Evolutionary conservation across 2,113 vertebrate genomes (phyloP), one percentile per base, ranked within the genome.

Genomic region (Pedetes capensis): DNA sequence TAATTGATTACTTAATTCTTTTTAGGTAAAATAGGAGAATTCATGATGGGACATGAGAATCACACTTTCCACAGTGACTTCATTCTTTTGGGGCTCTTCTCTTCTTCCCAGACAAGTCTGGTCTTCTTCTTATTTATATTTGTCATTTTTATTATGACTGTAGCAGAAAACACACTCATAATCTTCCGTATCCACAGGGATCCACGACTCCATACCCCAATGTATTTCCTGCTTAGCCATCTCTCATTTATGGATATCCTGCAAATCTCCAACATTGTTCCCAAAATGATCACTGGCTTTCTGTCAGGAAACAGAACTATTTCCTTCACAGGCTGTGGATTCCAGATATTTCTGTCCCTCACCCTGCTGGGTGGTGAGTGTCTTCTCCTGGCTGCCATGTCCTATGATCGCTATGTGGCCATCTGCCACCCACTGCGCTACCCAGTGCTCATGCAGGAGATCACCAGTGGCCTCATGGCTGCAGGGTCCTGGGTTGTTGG

Each of bases 191-290:
- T 91, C 34, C 4, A 0, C 42, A 79, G 9, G 13, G 69, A 93
- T 34, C 42, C 90, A 0, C 18, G 37, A 34, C 81, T 96, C 11
- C 85, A 80, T 2, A 95, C 68, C 8, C 93, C 79, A 1, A 72
- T 95, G n/a, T n/a, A n/a, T n/a, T n/a, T n/a, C n/a, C n/a, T n/a
- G n/a, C 91, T 96, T 68, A 85, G 72, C 6, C 83, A 75, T n/a
- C 79, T 96, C 5, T 96, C 94, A 57, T 39, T 88, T 25, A 95
- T 96, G 80, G 96, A 92, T 17, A 94, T 96, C 53, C 37, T 95
- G 81, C 89, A 94, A 32, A 51, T 69, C 44, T 89, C 74, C 61
- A 95, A 87, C 64, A 94, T 96, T 8, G 69, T 96, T 11, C 92
- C 92, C 49, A 86, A 89, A 37, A 72, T 94, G 86, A 16, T 90